These are phyloP conservation scores for Lates japonicus DNA, from an alignment of 2,797 vertebrate genomes.

Conservation along the genomic window DNA sequence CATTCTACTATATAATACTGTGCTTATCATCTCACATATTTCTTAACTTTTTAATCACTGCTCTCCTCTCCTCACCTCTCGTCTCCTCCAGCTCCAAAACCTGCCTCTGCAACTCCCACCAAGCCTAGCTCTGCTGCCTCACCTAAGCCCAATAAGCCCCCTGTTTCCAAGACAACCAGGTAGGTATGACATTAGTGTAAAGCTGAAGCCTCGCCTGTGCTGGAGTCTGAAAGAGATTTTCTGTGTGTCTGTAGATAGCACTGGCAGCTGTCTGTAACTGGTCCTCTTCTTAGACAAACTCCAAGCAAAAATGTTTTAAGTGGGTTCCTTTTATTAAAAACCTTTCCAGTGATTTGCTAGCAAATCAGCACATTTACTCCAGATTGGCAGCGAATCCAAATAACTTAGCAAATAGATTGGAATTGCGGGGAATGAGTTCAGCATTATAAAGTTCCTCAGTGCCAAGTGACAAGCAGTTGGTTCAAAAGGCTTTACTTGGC, in stretches of 20 bases:
- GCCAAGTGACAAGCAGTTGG: constrained; percentile 34
- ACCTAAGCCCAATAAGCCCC: constrained; percentile 75
- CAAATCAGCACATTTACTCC: constrained; percentile 27
- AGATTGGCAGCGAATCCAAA: not conserved
- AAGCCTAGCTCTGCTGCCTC: constrained; percentile 72
- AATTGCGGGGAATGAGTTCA: not conserved
- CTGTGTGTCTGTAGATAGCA: constrained; percentile 36
- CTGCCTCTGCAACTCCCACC: constrained; percentile 62
- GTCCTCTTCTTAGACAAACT: constrained; percentile 20
- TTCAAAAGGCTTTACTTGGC: constrained; percentile 60
- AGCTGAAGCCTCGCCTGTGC: constrained; percentile 29
- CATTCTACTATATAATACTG: not conserved
- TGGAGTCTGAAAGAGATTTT: constrained; percentile 18
- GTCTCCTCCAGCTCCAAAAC: constrained; percentile 58
- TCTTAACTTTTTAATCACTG: not conserved
- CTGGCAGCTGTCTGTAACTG: constrained; percentile 23
- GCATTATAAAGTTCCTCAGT: constrained; percentile 34
- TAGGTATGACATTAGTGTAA: constrained; percentile 64
- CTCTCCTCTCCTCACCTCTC: not conserved
- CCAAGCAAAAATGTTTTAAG: constrained; percentile 1
- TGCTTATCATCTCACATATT: not conserved
- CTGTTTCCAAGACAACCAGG: constrained; percentile 85
- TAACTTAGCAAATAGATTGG: constrained; percentile 19
- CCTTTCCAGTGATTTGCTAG: not conserved
- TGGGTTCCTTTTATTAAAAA: constrained; percentile 21